Conservation (phyloP, 2,888 invertebrate genomes). For the Drosophila parthenogenetica region DNA sequence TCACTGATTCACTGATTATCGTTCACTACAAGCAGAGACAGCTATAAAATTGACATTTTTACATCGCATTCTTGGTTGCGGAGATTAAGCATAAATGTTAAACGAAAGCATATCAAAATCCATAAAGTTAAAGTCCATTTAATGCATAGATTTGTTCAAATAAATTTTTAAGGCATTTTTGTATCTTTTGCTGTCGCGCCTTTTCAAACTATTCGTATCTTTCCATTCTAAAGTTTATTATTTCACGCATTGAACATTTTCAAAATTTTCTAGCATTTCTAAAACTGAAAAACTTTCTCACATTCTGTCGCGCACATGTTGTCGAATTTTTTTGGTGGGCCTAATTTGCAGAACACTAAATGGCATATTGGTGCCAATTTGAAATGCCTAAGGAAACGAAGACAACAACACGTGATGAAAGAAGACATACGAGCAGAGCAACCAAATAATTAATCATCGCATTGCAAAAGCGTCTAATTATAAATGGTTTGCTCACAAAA, state of each 20-base stretch:
- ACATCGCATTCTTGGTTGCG: neutral
- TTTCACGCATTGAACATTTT: neutral
- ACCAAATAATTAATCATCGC: constrained; percentile 61
- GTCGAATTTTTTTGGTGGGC: constrained; percentile 40
- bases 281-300: neutral
- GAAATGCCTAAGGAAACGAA: constrained; percentile 31
- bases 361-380: constrained; percentile 74
- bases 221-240: neutral
- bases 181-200: no score
- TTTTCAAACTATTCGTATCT: no score
- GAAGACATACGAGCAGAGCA: constrained; percentile 16
- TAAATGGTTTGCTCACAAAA: constrained; percentile 48
- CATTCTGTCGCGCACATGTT: constrained; percentile 9
- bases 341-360: constrained; percentile 40
- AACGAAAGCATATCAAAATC: neutral
- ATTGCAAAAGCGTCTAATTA: constrained; percentile 72
- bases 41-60: neutral
- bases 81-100: neutral
- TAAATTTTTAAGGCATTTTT: no score
- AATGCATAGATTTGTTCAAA: no score
- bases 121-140: neutral
- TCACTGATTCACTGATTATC: neutral
- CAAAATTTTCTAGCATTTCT: neutral
- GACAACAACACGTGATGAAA: constrained; percentile 27
- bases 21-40: neutral